Base-by-base conservation (phyloP, 2,113 vertebrate species). In the Quiscalus mexicanus region DNA sequence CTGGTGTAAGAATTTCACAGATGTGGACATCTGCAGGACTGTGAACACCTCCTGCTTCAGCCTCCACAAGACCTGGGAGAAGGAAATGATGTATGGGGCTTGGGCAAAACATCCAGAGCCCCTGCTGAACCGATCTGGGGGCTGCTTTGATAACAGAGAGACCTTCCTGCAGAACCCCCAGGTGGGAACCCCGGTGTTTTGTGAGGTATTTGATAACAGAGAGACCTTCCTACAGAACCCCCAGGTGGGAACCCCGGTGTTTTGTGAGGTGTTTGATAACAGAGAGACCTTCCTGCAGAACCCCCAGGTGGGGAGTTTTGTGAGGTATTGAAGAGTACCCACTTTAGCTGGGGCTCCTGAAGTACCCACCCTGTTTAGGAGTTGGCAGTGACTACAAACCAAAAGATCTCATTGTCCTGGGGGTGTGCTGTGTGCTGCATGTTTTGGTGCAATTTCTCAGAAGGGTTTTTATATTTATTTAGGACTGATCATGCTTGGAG, bases 131-230 rank as follows among this genome's bases (percentile, higher is more conserved):
- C 99, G 98, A 49, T 98, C 98, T 12, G 99, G 99, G 4, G 99
- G 99, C 69, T 99, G 99, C 81, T 98, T 98, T 25, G 99, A 99
- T 97, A 97, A 99, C 95, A 98, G 50, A 81, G 96, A 87, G 6
- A 99, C 99, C 27, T 99, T 99, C 96, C 98, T 99, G 59, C 99
- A 99, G 97, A 99, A 99, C 96, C 99, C 99, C n/a, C 99, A 99
- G 99, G 99, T 99, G 78, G 69, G 91, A 93, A 30, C 35, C 15
- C 9, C n/a, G 74, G 59, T 39, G 27, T 78, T 90, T 82, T 58
- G 15, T 37, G 70, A 37, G n/a, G 15, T 90, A n/a, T 98, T 98
- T 21, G 99, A 99, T 97, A 97, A 99, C 9, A 80, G 95, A 80
- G 95, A 88, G 7, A 99, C 99, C 27, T 99, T 99, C 96, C 98